A percentile compares a stretch with the other conserved stretches of the same genome.
Evolutionary conservation across 2,797 vertebrate species (phyloP).

Genomic region (Choloepus didactylus): DNA sequence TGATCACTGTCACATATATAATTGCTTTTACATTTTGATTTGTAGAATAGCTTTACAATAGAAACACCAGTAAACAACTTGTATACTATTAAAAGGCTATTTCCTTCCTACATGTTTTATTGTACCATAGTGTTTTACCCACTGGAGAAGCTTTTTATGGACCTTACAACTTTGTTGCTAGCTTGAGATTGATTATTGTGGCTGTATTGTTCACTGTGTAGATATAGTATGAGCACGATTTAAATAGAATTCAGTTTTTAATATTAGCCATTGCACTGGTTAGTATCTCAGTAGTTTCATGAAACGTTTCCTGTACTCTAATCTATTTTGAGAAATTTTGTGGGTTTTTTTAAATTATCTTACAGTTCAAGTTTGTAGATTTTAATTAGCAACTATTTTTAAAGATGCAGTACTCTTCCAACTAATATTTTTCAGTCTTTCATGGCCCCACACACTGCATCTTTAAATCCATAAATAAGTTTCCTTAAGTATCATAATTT

Average conservation of each 20-base stretch:
- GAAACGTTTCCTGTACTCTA: constrained; percentile 81
- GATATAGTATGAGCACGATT: constrained; percentile 76
- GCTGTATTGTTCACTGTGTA: constrained; percentile 84
- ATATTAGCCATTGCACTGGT: constrained; percentile 86
- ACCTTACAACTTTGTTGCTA: constrained; percentile 84
- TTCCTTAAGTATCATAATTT: constrained; percentile 76
- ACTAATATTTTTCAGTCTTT: constrained; percentile 66
- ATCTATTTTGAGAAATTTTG: constrained; percentile 83
- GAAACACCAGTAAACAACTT: constrained; percentile 88
- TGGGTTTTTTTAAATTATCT: constrained; percentile 78
- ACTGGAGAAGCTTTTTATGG: constrained; percentile 83
- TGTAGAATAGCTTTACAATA: constrained; percentile 87
- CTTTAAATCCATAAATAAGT: constrained; percentile 76
- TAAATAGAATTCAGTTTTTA: constrained; percentile 83
- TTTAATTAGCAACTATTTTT: constrained; percentile 79
- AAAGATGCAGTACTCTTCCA: constrained; percentile 78
- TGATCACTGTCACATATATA: constrained; percentile 85
- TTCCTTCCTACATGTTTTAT: constrained; percentile 80
- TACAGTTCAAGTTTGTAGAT: constrained; percentile 82
- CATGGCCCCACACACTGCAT: constrained; percentile 61
- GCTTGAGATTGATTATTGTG: constrained; percentile 84
- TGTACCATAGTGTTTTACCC: constrained; percentile 85
- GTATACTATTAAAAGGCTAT: constrained; percentile 86
- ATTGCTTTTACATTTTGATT: constrained; percentile 84
- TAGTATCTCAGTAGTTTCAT: constrained; percentile 85